These are phyloP conservation scores for Thecophora atra DNA, from an alignment of 2,888 invertebrate species.

Conservation along the genomic window DNA sequence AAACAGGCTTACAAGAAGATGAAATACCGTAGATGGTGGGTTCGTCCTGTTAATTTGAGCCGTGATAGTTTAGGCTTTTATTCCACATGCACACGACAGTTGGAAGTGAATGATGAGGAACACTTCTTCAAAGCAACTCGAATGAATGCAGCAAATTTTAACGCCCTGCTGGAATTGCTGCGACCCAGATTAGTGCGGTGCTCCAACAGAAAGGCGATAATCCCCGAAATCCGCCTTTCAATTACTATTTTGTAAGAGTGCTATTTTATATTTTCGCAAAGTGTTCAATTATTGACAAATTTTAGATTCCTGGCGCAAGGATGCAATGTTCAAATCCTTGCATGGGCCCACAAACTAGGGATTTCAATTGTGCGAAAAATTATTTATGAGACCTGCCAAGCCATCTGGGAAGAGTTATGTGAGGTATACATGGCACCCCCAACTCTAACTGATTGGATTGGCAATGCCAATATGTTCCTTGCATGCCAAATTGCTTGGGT, in stretches of 20 bases:
- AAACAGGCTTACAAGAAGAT: background rate
- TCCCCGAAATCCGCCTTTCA: constrained; percentile 29
- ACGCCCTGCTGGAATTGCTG: background rate
- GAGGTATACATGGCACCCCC: constrained; percentile 3
- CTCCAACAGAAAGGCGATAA: constrained; percentile 30
- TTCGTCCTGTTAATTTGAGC: constrained; percentile 36
- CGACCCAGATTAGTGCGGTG: constrained; percentile 28
- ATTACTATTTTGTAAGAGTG: constrained; percentile 25
- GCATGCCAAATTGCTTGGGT: constrained; percentile 7
- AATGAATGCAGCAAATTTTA: constrained; percentile 34
- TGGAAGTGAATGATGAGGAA: constrained; percentile 30
- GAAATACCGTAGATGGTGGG: constrained; percentile 21
- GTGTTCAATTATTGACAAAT: background rate
- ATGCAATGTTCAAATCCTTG: background rate
- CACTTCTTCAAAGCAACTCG: constrained; percentile 31
- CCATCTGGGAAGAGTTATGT: constrained; percentile 20
- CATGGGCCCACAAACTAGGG: constrained; percentile 11
- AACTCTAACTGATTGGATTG: background rate
- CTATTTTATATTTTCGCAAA: background rate
- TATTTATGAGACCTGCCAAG: constrained; percentile 29
- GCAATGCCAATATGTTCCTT: background rate
- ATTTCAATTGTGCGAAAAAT: constrained; percentile 17
- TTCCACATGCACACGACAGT: constrained; percentile 1
- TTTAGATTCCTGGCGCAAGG: constrained; percentile 21
- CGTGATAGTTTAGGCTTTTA: constrained; percentile 34